Base-by-base conservation (phyloP, 1,140 invertebrate genomes). In the Drosophila guanche region DNA sequence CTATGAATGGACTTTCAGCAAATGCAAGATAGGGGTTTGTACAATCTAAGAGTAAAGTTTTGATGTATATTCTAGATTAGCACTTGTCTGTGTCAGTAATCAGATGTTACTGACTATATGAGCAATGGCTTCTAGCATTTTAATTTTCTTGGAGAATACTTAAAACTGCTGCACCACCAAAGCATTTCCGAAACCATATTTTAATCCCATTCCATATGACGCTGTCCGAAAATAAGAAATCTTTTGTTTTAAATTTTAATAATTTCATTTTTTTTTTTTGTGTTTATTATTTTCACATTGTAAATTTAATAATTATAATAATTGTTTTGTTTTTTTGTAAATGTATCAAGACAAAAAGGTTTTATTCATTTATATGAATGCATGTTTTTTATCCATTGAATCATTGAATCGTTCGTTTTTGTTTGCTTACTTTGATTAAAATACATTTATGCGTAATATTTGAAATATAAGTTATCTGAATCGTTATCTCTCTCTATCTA, bases 261-360 rank as follows among this genome's bases (percentile, higher is more conserved):
- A 88, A 78, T 86, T 79, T 84, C 33, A 65, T 85, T 77, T 84
- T 62, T 56, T 71, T 65, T 33, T 14, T 55, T 61, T 62, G 3
- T 61, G 50, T 61, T 69, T 73, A 73, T 79, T 79, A 78, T 85
- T 84, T 85, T 85, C 76, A 85, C 81, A 76, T 85, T 85, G 81
- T 86, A 86, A 86, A 86, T 86, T 88, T 86, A 86, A 86, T 86
- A 86, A 86, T 86, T 88, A 86, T 86, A 88, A 86, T 88, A 88
- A 83, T 86, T 77, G 65, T 53, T 55, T 90, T 90, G 89, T 85
- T 76, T 60, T 52, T 54, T 90, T 90, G 89, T 90, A 90, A 90
- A 90, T 90, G 73, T 90, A 89, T 90, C 81, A 90, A 90, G 88
- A 90, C 88, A 90, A 90, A 90, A 90, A 78, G 68, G 63, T 90